Percentiles rank a stretch among this genome's conserved stretches.
Evolutionary conservation across 2,888 invertebrate genomes (phyloP).

Genomic region (Melipona beecheii): DNA sequence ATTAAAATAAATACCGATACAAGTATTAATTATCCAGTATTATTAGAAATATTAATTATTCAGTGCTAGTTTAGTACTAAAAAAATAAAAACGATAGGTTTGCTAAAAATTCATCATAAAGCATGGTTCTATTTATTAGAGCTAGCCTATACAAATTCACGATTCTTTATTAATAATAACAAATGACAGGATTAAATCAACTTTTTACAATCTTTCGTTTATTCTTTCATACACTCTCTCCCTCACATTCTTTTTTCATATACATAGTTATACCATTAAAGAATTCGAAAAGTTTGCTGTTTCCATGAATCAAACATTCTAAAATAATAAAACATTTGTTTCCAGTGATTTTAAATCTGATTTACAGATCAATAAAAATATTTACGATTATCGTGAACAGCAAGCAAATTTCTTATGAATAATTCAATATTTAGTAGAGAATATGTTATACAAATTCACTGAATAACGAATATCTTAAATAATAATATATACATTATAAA

Average conservation of each 20-base stretch:
- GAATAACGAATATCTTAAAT: constrained; percentile 55
- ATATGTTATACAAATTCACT: constrained; percentile 41
- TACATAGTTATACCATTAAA: constrained; percentile 41
- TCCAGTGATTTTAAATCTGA: constrained; percentile 16
- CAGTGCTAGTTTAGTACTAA: too few species aligned
- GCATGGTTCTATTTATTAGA: constrained; percentile 55
- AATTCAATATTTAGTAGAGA: constrained; percentile 32
- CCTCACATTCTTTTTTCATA: constrained; percentile 32
- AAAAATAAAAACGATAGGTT: constrained; percentile 11
- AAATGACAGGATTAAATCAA: constrained; percentile 58
- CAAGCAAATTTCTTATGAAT: constrained; percentile 25
- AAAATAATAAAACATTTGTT: constrained; percentile 30
- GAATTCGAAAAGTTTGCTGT: constrained; percentile 26
- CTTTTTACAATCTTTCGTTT: constrained; percentile 63
- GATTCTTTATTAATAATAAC: constrained; percentile 61
- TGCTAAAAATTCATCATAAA: constrained; percentile 39
- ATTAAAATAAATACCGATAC: neutral
- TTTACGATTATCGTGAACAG: constrained; percentile 11
- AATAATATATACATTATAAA: constrained; percentile 51
- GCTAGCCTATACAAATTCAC: constrained; percentile 63
- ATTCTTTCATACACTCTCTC: neutral
- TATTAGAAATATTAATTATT: too few species aligned
- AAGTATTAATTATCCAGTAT: neutral
- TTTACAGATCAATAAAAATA: constrained; percentile 14
- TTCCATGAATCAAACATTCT: neutral